Base-by-base conservation (phyloP, 2,888 invertebrate genomes). In the Hirtodrosophila confusa region DNA sequence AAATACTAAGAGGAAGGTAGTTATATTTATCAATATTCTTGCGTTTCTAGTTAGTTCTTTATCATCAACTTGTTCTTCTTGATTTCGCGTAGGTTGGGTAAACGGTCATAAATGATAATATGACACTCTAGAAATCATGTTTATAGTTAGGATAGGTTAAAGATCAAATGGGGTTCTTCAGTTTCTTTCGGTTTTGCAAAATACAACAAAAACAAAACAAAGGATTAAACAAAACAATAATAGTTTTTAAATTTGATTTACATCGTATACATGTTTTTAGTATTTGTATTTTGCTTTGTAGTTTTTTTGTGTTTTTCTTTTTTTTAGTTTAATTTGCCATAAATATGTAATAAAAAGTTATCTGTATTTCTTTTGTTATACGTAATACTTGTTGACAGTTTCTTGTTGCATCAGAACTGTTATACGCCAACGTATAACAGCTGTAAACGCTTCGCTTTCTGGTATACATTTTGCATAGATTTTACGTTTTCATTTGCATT, bases 1-100 rank as follows among this genome's bases (percentile, higher is more conserved):
- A 47, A 79, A 79, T 77, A 79, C 76, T 79, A 79, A 62, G 67
- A 70, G 79, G 79, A 76, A 76, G 78, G 57, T 61, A 70, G 58
- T 63, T 70, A 69, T 67, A 64, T 27, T 48, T 70, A 53, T 63
- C 41, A 66, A 66, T 76, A 57, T 61, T 45, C 48, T 61, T 49
- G 40, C 45, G 41, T 60, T 69, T 40, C 44, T 62, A 37, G 23
- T 50, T 48, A 48, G 17, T 58, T 47, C 43, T 31, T 7, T 1
- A 8, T 4, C 9, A 4, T 7, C 7, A 4, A 31, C 27, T 31
- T 33, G 44, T n/a, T 9, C 37, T 47, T 11, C 33, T 55, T 10
- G 3, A 43, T 45, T 12, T 4, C 12, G 33, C 33, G 37, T 35
- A 33, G 27, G 27, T 49, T 11, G 31, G 31, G 5, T 9, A 31